These are phyloP conservation scores for Brachionus paranguensis DNA, from an alignment of 1,140 invertebrate genomes.

Conservation along the genomic window DNA sequence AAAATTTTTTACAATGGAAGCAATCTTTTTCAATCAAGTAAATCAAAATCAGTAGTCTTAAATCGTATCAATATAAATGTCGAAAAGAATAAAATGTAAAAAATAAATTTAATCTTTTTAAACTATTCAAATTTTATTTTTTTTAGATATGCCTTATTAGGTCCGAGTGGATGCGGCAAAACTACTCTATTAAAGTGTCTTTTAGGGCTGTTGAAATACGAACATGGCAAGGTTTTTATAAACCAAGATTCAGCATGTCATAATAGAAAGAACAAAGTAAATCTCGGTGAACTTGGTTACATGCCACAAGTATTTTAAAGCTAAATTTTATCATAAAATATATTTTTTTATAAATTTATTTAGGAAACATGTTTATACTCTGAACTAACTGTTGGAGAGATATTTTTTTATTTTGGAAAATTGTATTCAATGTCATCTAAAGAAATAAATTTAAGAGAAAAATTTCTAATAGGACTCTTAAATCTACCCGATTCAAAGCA, in stretches of 20 bases:
- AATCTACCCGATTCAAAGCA: constrained; percentile 45
- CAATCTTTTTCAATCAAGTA: not conserved
- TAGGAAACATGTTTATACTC: constrained; percentile 86
- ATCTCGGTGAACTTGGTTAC: constrained; percentile 54
- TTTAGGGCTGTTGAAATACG: constrained; percentile 49
- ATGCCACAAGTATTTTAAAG: constrained; percentile 52
- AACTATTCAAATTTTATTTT: not conserved
- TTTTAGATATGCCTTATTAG: constrained; percentile 50
- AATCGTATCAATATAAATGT: constrained; percentile 17
- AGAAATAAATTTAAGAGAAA: constrained; percentile 78
- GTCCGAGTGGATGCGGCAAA: constrained; percentile 54
- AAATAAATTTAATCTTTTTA: not conserved
- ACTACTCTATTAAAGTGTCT: constrained; percentile 54
- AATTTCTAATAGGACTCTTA: constrained; percentile 76
- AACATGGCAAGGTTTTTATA: constrained; percentile 48
- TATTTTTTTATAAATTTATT: not conserved
- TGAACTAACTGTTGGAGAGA: constrained; percentile 87
- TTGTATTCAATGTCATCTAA: constrained; percentile 75
- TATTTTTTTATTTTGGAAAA: constrained; percentile 89
- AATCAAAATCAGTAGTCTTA: not conserved
- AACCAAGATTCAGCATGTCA: constrained; percentile 48
- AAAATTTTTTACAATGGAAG: not conserved
- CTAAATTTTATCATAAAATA: not conserved
- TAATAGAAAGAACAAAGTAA: constrained; percentile 46
- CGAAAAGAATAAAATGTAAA: constrained; percentile 27